Percentiles rank a stretch among this genome's conserved stretches.
These are phyloP conservation scores for Garra rufa DNA, from an alignment of 2,113 vertebrate species.

Conservation along the genomic window DNA sequence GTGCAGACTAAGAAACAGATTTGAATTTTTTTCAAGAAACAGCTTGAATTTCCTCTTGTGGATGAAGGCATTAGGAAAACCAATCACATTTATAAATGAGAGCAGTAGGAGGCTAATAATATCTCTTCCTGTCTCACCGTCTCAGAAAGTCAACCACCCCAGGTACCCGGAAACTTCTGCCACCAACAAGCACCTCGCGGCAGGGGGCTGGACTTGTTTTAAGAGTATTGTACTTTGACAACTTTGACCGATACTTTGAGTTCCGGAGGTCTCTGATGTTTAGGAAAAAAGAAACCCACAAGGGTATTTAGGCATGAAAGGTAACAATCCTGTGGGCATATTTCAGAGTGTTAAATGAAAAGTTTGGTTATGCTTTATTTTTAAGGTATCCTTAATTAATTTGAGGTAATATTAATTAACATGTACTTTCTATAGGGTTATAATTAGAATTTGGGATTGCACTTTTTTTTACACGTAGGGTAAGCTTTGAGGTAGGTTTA, in stretches of 20 bases:
- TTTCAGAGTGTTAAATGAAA: neutral
- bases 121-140: constrained; percentile 37
- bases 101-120: constrained; percentile 69
- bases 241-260: too few species aligned
- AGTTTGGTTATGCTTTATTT: neutral
- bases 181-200: constrained; percentile 55
- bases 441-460: too few species aligned
- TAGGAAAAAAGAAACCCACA: constrained; percentile 35
- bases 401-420: too few species aligned
- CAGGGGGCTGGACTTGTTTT: constrained; percentile 34
- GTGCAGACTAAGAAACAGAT: neutral
- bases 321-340: neutral
- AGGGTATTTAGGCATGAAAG: neutral
- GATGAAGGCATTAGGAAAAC: constrained; percentile 59
- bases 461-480: too few species aligned
- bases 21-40: neutral
- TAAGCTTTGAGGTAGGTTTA: too few species aligned
- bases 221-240: constrained; percentile 29
- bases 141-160: neutral
- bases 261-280: constrained; percentile 48
- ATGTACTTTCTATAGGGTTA: too few species aligned
- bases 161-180: constrained; percentile 46
- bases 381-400: neutral
- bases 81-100: constrained; percentile 72
- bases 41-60: constrained; percentile 17